Conservation (phyloP, 2,797 vertebrate genomes). For the Rachycentron canadum region DNA sequence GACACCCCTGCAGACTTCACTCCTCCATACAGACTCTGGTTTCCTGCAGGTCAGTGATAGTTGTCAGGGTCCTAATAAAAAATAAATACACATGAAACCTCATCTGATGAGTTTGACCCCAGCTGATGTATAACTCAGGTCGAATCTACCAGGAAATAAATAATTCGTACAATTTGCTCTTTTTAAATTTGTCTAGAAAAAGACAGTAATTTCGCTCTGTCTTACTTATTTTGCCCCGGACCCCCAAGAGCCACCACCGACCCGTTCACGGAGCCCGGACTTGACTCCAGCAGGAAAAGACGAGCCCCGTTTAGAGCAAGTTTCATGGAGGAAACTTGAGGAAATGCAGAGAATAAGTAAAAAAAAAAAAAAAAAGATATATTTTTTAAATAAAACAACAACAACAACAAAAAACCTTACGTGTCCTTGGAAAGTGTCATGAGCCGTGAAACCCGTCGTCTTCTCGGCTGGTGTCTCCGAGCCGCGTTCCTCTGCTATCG, state of each 20-base stretch:
- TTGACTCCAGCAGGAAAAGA: neutral
- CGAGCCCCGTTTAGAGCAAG: neutral
- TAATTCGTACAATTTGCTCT: rapidly evolving
- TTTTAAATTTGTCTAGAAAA: neutral
- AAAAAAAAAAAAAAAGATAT: rapidly evolving
- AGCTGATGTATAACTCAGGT: neutral
- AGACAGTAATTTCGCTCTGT: neutral
- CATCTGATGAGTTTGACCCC: constrained; percentile 8
- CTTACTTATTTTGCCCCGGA: neutral
- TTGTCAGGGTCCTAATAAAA: neutral
- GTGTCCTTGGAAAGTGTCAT: constrained; percentile 57
- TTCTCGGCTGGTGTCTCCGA: constrained; percentile 13
- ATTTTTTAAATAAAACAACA: rapidly evolving
- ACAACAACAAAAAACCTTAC: constrained; percentile 60
- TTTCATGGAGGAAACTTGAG: constrained; percentile 12
- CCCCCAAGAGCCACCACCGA: neutral
- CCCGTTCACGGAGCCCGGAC: constrained; percentile 30
- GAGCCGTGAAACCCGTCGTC: constrained; percentile 35
- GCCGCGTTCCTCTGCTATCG: constrained; percentile 32
- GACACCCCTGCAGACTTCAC: constrained; percentile 48
- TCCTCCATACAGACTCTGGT: constrained; percentile 38
- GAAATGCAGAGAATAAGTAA: rapidly evolving
- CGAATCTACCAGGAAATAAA: neutral
- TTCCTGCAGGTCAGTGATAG: neutral
- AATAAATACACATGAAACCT: neutral